Evolutionary conservation across 2,888 invertebrate genomes (phyloP).

Genomic region (Drosophila quinaria): DNA sequence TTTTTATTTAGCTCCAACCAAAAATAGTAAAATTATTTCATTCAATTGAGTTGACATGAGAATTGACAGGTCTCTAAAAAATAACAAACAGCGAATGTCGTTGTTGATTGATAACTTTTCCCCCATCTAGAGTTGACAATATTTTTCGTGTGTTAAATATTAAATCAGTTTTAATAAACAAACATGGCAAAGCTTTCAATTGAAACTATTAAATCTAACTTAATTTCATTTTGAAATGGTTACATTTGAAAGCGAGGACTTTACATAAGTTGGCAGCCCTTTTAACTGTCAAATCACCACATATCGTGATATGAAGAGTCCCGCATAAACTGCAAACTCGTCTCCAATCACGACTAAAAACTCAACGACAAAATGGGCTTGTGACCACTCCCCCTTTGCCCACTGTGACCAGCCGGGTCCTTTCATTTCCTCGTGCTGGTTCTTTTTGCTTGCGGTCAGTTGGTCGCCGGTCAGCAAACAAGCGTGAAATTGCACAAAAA

Average conservation of each 20-base stretch:
- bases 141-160: neutral
- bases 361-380: slow-evolving; percentile 8
- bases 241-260: neutral
- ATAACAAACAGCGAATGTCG: neutral
- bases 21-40: neutral
- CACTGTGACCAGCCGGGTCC: neutral
- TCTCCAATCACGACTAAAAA: slow-evolving; percentile 14
- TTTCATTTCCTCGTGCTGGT: slow-evolving; percentile 6
- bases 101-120: neutral
- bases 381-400: neutral
- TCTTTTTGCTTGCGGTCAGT: slow-evolving; percentile 70
- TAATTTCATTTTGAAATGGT: neutral
- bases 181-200: neutral
- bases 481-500: slow-evolving; percentile 78
- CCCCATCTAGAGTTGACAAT: neutral
- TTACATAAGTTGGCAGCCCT: slow-evolving; percentile 14
- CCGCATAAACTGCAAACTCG: slow-evolving; percentile 37
- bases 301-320: slow-evolving; percentile 29
- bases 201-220: neutral
- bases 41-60: neutral
- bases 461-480: slow-evolving; percentile 72
- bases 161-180: neutral
- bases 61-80: neutral
- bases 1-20: neutral
- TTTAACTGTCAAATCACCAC: slow-evolving; percentile 13